A percentile compares a stretch with the other conserved stretches of the same genome.
These are phyloP conservation scores for Tenebrosternarchus preto DNA, from an alignment of 2,113 vertebrate genomes.

Conservation along the genomic window DNA sequence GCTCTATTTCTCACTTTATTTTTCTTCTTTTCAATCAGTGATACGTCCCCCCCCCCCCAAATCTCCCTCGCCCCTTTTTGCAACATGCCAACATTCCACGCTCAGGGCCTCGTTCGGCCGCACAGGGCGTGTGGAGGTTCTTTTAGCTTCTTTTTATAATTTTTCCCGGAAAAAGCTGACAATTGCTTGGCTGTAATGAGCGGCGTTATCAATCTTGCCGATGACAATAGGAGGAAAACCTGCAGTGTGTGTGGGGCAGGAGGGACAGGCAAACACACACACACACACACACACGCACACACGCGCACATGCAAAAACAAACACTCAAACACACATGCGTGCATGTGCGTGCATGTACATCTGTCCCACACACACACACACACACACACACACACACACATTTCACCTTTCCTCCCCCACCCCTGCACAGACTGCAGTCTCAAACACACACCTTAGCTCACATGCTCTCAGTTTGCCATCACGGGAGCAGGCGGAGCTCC, in stretches of 20 bases:
- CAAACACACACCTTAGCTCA: background rate
- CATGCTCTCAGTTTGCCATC: background rate
- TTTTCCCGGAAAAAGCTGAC: constrained; percentile 96
- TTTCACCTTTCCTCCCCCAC: constrained; percentile 8
- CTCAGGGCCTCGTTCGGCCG: constrained; percentile 34
- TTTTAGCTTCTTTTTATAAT: constrained; percentile 99
- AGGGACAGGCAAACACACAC: constrained; percentile 75
- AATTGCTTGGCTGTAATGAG: constrained; percentile 97
- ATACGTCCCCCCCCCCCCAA: too few species aligned
- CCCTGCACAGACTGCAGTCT: background rate
- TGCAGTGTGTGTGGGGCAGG: constrained; percentile 86
- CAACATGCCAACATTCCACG: constrained; percentile 48
- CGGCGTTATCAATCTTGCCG: constrained; percentile 90
- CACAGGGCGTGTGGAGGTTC: constrained; percentile 82
- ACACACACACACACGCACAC: background rate
- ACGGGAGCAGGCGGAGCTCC: constrained; percentile 8
- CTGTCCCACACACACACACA: too few species aligned
- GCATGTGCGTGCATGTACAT: too few species aligned
- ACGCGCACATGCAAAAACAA: background rate
- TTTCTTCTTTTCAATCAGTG: too few species aligned
- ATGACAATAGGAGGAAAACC: constrained; percentile 98
- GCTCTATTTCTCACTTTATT: too few species aligned
- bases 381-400: constrained; percentile 23
- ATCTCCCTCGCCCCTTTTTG: too few species aligned
- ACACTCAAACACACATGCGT: too few species aligned